Conservation (phyloP, 2,113 vertebrate species). For the Callipepla californica region DNA sequence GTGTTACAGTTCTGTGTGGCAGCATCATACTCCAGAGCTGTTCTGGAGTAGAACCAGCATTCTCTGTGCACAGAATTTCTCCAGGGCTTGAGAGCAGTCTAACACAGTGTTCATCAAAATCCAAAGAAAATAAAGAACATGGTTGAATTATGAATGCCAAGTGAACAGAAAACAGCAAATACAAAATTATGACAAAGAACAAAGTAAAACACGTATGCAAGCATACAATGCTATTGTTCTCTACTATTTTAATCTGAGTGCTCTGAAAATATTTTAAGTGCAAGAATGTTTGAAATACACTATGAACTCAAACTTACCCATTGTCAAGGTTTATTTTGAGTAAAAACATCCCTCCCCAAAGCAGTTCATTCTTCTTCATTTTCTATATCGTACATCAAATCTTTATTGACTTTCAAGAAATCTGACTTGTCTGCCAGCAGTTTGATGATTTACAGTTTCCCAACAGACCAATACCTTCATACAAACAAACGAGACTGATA, state of each 20-base stretch:
- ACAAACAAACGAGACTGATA: constrained; percentile 25
- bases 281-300: constrained; percentile 46
- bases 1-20: not conserved
- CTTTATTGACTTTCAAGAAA: constrained; percentile 13
- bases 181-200: not conserved
- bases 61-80: not conserved
- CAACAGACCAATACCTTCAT: not conserved
- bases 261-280: constrained; percentile 52
- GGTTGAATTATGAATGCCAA: not conserved
- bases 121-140: not conserved
- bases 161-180: not conserved
- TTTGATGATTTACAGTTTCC: constrained; percentile 33
- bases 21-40: not conserved
- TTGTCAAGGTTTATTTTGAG: constrained; percentile 62
- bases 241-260: constrained; percentile 18
- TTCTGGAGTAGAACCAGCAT: not conserved
- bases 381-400: constrained; percentile 4
- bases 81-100: not conserved
- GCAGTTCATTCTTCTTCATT: constrained; percentile 23
- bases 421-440: constrained; percentile 18
- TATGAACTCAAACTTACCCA: constrained; percentile 26
- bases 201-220: not conserved
- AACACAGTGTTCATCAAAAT: not conserved
- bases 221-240: not conserved
- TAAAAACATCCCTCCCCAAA: constrained; percentile 50